A percentile compares a stretch with the other conserved stretches of the same genome.
Conservation (phyloP, 2,113 vertebrate genomes). For the Poeciliopsis occidentalis region DNA sequence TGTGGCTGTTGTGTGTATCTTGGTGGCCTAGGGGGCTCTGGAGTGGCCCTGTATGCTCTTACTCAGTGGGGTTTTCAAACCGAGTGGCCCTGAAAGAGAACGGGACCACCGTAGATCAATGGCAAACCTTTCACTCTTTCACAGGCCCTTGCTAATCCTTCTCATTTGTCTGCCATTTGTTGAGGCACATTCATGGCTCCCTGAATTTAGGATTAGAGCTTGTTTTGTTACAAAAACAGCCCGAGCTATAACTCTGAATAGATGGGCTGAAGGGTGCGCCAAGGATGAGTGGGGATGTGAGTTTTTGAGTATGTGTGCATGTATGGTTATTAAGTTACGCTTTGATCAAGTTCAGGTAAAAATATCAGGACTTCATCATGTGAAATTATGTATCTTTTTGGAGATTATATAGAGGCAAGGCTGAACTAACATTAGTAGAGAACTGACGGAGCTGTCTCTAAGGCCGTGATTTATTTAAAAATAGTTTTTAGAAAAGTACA, state of each 20-base stretch:
- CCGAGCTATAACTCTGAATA: constrained; percentile 76
- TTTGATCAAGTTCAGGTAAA: constrained; percentile 29
- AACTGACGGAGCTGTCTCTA: neutral
- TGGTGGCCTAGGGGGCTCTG: constrained; percentile 76
- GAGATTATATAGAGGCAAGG: neutral
- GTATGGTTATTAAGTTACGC: constrained; percentile 32
- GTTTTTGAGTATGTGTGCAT: constrained; percentile 44
- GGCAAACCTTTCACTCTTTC: constrained; percentile 80
- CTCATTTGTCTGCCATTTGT: constrained; percentile 83
- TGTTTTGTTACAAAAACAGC: constrained; percentile 85
- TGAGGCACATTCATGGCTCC: constrained; percentile 80
- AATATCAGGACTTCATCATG: constrained; percentile 9
- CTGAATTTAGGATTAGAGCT: constrained; percentile 82
- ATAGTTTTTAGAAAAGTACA: neutral
- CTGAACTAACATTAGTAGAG: neutral
- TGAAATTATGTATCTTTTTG: neutral
- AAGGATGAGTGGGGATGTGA: constrained; percentile 55
- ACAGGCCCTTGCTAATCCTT: constrained; percentile 79
- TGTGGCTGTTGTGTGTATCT: constrained; percentile 78
- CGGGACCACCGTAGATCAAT: constrained; percentile 83
- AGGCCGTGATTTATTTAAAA: neutral
- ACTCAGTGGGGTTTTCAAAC: constrained; percentile 79
- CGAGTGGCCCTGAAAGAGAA: constrained; percentile 79
- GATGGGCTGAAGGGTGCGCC: constrained; percentile 65
- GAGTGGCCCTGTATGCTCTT: constrained; percentile 80